Conservation (phyloP, 2,797 vertebrate species). For the Crenichthys baileyi region DNA sequence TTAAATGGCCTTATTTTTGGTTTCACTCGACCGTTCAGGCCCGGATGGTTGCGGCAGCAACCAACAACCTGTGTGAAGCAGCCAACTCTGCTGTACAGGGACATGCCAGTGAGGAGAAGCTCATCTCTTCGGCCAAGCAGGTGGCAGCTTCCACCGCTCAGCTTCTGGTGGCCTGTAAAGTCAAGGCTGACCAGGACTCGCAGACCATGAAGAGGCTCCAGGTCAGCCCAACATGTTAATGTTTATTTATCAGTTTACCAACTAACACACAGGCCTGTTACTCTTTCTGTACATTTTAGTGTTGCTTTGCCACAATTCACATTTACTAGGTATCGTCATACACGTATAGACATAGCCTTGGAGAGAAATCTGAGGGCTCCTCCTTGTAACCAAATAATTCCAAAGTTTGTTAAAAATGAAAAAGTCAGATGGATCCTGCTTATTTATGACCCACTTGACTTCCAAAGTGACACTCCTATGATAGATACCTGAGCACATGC, state of each 20-base stretch:
- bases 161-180: conserved; percentile 96
- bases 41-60: conserved; percentile 97
- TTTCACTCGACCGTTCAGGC: conserved; percentile 78
- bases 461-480: not conserved
- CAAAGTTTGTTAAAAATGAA: not conserved
- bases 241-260: not conserved
- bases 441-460: not conserved
- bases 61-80: conserved; percentile 95
- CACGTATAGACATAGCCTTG: not conserved
- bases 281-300: not conserved
- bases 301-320: not conserved
- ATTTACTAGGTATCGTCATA: not conserved
- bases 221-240: conserved; percentile 56
- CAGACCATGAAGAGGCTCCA: conserved; percentile 98
- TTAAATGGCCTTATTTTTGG: not conserved
- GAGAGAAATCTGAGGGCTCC: too few relatives aligned
- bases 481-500: not conserved
- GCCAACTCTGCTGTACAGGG: conserved; percentile 97
- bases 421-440: not conserved
- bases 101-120: conserved; percentile 97
- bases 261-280: not conserved
- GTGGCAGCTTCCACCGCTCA: conserved; percentile 97
- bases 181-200: conserved; percentile 96
- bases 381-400: not conserved
- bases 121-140: conserved; percentile 98